Base-by-base conservation (phyloP, 92 coral and sea anemone genomes). In the Diadumene lineata region DNA sequence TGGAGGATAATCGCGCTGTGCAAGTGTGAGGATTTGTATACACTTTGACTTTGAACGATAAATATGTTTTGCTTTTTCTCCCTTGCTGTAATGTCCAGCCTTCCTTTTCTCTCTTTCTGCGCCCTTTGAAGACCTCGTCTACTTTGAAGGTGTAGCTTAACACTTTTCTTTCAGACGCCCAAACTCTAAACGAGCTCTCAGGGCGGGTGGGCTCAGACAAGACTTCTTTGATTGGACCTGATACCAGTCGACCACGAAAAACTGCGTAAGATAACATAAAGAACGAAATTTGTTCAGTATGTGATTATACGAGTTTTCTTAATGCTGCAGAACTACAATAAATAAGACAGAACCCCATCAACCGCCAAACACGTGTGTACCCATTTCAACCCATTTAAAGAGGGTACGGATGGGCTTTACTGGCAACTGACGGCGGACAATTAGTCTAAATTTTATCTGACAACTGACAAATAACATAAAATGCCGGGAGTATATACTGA, bases 21-120 rank as follows among this genome's bases (percentile, higher is more conserved):
- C 99, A 96, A 4, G 90, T 57, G 0, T 84, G 69, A 1, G 83
- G 87, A 21, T 83, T 81, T 0, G 99, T 81, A 66, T 78, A 68
- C 25, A 78, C 65, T 24, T 78, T 78, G 15, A 78, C 58, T 1
- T 68, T 78, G 48, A 51, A 68, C 2, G 69, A 31, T 43, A 64
- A 56, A 10, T 69, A 34, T 3, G 46, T 10, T 4, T 11, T 15
- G 18, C 1, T 19, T 18, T 58, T 34, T 43, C 16, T 0, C 4
- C 60, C 64, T 43, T 53, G 53, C 17, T 33, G 65, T 17, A 68
- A 31, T 7, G 56, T 31, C 46, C 31, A 15, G 27, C 75, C 76
- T 1, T 69, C 82, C 30, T 33, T 18, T 19, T 61, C 69, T 0
- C 21, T 22, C 22, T 55, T 44, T 16, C 57, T 21, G 9, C 56